Base-by-base conservation (phyloP, 2,888 invertebrate genomes). In the Morpho helenor region DNA sequence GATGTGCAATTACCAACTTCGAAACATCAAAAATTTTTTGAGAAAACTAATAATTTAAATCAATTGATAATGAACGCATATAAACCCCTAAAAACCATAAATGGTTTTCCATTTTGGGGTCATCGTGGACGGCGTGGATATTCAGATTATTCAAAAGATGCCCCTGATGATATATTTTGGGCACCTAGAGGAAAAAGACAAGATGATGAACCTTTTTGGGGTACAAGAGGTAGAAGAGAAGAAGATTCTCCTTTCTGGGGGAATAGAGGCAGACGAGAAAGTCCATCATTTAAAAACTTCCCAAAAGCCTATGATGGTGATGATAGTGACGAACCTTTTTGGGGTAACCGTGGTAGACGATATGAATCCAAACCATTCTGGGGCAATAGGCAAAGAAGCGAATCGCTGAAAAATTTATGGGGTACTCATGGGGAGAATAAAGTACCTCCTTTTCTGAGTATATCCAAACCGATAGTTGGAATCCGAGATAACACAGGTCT, bases 331-430 rank as follows among this genome's bases (percentile, higher is more conserved):
- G 75, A 77, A 59, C 79, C 79, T 5, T 82, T 83, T 66, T 77
- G 76, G 76, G 76, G 74, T 16, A 75, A 70, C 48, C 67, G 77
- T 54, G 78, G 75, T 4, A 71, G 73, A 57, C 66, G 72, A 52
- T 65, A 74, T 45, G 72, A 68, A 7, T 59, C 67, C 2, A 73
- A 73, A 7, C 87, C 88, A 4, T 90, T 90, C 68, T 91, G 90
- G 90, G 90, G 87, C 10, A 87, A 81, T 51, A 73, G 87, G 47
- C 91, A 90, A 9, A 69, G 73, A 60, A 68, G 73, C 55, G 65
- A 72, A 55, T 67, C 70, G 16, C 43, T 16, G 68, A 68, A 66
- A 83, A 82, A 50, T 88, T 84, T 66, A 80, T 78, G 81, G 31
- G 81, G 79, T 8, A 80, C 75, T 51, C 67, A 80, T 44, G 87